Evolutionary conservation across 2,888 invertebrate genomes (phyloP).

Genomic region (Idaea aversata): DNA sequence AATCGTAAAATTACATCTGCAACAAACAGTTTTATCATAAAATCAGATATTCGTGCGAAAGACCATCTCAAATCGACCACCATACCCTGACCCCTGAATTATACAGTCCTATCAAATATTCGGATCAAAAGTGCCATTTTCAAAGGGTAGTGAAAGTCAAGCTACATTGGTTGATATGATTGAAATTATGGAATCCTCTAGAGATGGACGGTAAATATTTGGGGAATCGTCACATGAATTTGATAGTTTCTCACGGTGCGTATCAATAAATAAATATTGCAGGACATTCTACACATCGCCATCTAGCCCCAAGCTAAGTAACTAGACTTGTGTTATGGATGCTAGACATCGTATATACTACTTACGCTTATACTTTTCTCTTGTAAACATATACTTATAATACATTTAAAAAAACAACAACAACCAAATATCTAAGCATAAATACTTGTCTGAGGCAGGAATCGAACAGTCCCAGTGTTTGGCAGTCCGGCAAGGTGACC

Average conservation of each 20-base stretch:
- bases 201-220: conserved; percentile 60
- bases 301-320: no score
- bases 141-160: conserved; percentile 29
- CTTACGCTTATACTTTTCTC: no score
- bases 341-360: no score
- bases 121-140: conserved; percentile 1
- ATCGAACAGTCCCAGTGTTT: no score
- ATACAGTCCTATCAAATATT: neutral
- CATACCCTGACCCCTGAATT: conserved; percentile 25
- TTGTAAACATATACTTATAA: no score
- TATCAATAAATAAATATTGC: no score
- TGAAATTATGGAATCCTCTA: conserved; percentile 47
- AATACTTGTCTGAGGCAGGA: no score
- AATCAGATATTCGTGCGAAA: conserved; percentile 69
- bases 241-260: conserved; percentile 55
- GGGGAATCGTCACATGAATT: conserved; percentile 55
- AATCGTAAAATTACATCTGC: neutral
- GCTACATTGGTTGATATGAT: conserved; percentile 29
- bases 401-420: no score
- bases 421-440: no score
- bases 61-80: conserved; percentile 26
- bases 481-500: no score
- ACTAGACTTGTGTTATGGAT: no score
- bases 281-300: no score
- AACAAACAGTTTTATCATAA: conserved; percentile 33